These are phyloP conservation scores for Leptatherina wallacei DNA, from an alignment of 2,797 vertebrate species.

Conservation along the genomic window DNA sequence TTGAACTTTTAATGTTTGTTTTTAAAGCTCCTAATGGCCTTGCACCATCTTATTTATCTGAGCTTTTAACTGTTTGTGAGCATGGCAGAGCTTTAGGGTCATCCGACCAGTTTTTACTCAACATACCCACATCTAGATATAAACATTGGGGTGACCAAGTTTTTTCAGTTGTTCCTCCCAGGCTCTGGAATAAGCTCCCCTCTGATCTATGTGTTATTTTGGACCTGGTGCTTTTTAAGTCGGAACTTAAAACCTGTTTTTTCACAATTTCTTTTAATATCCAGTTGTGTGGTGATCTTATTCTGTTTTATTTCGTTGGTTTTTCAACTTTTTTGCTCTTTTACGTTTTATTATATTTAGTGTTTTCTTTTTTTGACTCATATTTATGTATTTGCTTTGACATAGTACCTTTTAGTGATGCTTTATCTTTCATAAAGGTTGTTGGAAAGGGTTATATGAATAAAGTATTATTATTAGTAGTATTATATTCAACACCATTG, in stretches of 20 bases:
- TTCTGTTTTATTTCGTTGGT: too few species aligned
- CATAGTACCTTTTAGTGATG: background rate
- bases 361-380: too few species aligned
- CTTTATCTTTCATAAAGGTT: background rate
- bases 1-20: background rate
- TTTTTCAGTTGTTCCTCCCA: background rate
- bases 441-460: background rate
- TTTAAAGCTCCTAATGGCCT: background rate
- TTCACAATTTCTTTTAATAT: background rate
- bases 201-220: background rate
- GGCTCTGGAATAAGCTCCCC: background rate
- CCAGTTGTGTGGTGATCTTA: background rate
- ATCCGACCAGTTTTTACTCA: too few species aligned
- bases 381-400: too few species aligned
- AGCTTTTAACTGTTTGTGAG: background rate
- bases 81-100: background rate
- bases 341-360: too few species aligned
- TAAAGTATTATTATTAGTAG: background rate
- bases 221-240: background rate
- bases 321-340: too few species aligned
- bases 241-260: background rate
- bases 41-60: background rate
- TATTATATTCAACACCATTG: background rate
- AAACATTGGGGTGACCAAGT: background rate
- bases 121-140: too few species aligned